Conservation (phyloP, 1,140 invertebrate genomes). For the Drosophila pachea region DNA sequence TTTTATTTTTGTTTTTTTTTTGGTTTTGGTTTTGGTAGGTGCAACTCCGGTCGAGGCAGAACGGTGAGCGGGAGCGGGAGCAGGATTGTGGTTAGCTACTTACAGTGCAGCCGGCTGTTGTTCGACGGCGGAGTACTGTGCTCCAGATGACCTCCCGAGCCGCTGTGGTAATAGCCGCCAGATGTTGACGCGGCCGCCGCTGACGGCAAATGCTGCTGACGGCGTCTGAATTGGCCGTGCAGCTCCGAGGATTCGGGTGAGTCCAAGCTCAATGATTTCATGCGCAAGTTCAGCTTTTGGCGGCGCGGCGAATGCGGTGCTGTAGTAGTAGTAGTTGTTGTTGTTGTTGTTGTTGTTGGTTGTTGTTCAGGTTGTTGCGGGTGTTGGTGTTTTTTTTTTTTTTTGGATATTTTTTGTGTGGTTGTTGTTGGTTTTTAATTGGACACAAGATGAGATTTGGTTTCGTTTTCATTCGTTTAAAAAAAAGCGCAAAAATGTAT, state of each 20-base stretch:
- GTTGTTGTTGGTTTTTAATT: constrained; percentile 26
- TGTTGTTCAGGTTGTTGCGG: constrained; percentile 41
- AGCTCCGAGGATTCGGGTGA: constrained; percentile 93
- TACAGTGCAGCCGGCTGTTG: constrained; percentile 80
- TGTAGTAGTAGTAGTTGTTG: constrained; percentile 79
- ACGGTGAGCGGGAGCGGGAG: constrained; percentile 30
- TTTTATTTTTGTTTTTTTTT: background rate
- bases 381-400: constrained; percentile 29
- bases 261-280: constrained; percentile 98
- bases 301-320: constrained; percentile 96
- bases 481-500: constrained; percentile 66
- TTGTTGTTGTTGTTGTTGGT: constrained; percentile 39
- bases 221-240: constrained; percentile 87
- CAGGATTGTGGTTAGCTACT: constrained; percentile 63
- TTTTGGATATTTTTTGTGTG: constrained; percentile 17
- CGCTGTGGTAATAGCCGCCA: constrained; percentile 79
- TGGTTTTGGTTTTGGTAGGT: constrained; percentile 26
- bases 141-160: constrained; percentile 79
- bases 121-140: constrained; percentile 79
- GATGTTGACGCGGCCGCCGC: constrained; percentile 53
- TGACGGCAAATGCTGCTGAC: constrained; percentile 78
- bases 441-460: constrained; percentile 54
- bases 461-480: constrained; percentile 45
- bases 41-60: constrained; percentile 36
- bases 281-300: constrained; percentile 96